phyloP scores from a whole-genome alignment of 2,113 vertebrate genomes.

The Physeter macrocephalus region DNA sequence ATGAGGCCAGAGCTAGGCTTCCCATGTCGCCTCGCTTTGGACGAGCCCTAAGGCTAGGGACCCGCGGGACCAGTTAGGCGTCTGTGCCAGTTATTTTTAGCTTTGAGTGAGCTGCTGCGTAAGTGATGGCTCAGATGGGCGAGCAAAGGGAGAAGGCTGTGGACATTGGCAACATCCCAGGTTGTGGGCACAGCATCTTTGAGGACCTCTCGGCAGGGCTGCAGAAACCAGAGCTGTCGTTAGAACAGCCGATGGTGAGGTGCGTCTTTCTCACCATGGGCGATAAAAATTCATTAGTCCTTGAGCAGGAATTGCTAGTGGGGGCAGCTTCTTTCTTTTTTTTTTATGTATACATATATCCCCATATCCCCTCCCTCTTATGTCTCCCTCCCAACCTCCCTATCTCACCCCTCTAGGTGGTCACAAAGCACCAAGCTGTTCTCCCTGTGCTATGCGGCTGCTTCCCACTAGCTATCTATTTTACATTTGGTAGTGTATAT shows the following conservation, averaged over 20 bases:
- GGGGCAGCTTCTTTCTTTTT: neutral
- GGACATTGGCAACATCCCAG: neutral
- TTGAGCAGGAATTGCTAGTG: conserved; percentile 31
- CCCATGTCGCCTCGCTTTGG: neutral
- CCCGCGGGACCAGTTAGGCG: neutral
- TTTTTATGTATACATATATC: too few relatives aligned
- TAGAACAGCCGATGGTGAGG: neutral
- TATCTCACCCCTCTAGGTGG: too few relatives aligned
- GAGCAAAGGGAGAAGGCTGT: neutral
- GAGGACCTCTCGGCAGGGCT: neutral
- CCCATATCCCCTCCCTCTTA: too few relatives aligned
- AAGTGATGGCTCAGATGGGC: neutral
- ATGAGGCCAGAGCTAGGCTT: neutral
- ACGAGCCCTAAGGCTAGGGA: neutral
- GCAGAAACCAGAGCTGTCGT: neutral
- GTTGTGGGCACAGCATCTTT: conserved; percentile 22
- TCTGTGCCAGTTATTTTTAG: neutral
- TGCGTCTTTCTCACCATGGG: conserved; percentile 23
- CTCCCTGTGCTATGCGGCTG: too few relatives aligned
- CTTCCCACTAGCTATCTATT: too few relatives aligned
- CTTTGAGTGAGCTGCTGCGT: neutral
- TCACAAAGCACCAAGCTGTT: too few relatives aligned
- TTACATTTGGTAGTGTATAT: too few relatives aligned
- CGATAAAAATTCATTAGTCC: conserved; percentile 49
- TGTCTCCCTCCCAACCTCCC: too few relatives aligned